These are phyloP conservation scores for Chydorus sphaericus DNA, from an alignment of 2,888 invertebrate species.

Conservation along the genomic window DNA sequence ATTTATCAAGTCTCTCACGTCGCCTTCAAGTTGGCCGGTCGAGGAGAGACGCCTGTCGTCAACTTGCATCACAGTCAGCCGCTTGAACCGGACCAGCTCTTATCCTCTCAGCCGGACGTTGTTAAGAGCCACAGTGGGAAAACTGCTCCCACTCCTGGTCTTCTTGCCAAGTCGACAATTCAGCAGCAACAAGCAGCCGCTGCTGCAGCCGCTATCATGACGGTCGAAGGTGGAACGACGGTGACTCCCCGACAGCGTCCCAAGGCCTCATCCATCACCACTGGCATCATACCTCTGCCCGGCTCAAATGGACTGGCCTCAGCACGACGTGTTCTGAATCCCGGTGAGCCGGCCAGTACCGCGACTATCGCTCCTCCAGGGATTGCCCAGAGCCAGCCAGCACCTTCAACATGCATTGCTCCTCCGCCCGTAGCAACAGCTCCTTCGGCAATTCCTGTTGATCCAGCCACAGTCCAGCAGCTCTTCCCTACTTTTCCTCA, in stretches of 20 bases:
- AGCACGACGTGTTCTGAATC: conserved; percentile 12
- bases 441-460: background rate
- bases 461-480: conserved; percentile 3
- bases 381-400: background rate
- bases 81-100: conserved; percentile 17
- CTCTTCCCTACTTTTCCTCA: conserved; percentile 13
- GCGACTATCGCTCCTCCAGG: too few species aligned
- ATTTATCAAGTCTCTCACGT: conserved; percentile 66
- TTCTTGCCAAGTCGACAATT: conserved; percentile 11
- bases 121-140: background rate
- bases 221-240: conserved; percentile 52
- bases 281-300: conserved; percentile 1
- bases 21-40: conserved; percentile 52
- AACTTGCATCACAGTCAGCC: conserved; percentile 43
- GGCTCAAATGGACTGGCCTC: conserved; percentile 17
- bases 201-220: too few species aligned
- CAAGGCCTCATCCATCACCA: conserved; percentile 34
- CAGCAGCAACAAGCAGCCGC: conserved; percentile 19
- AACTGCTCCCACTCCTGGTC: conserved; percentile 4
- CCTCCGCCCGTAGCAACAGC: conserved; percentile 13
- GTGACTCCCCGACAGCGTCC: conserved; percentile 71
- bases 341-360: too few species aligned
- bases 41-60: conserved; percentile 54
- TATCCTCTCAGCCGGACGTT: conserved; percentile 14
- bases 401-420: conserved; percentile 7